Base-by-base conservation (phyloP, 2,797 vertebrate species). In the Phylloscopus collybita region DNA sequence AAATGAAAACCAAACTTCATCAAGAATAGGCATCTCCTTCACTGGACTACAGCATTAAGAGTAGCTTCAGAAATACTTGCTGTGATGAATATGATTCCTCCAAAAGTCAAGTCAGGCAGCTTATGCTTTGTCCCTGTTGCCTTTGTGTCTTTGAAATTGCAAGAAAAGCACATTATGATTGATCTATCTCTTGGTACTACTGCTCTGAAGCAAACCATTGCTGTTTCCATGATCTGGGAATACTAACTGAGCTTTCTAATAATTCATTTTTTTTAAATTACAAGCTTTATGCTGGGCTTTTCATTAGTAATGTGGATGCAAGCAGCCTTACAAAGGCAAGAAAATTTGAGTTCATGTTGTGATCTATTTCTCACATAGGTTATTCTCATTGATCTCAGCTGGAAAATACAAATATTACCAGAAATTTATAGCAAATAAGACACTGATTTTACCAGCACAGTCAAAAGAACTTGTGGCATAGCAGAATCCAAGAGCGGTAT, bases 401-500 rank as follows among this genome's bases (percentile, higher is more conserved):
- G 87, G 80, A 97, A 97, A 97, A 88, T 75, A 90, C 79, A 88
- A 80, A 57, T 61, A 80, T 92, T 96, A 85, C 36, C 71, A 86
- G 64, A 92, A 92, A 40, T 36, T 0, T 66, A 57, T 23, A 84
- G 56, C 80, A 85, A 93, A 71, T n/a, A 90, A 92, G 79, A 94
- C 71, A 87, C 34, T 92, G 90, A 72, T 96, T 89, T 86, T 60
- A 92, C 64, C 27, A 82, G 81, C 56, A 83, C 65, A 76, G 60
- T 82, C 60, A 94, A 95, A 95, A 57, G n/a, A 96, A 45, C 71
- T 95, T 72, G 80, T 57, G 27, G 65, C 72, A 92, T 87, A 82
- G 79, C 42, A 71, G 60, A 65, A 95, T 92, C 95, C 93, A 91
- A 71, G 40, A 67, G 21, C 70, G 49, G 26, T 36, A 87, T 90